Conservation (phyloP, 2,113 vertebrate genomes). For the Daboia siamensis region DNA sequence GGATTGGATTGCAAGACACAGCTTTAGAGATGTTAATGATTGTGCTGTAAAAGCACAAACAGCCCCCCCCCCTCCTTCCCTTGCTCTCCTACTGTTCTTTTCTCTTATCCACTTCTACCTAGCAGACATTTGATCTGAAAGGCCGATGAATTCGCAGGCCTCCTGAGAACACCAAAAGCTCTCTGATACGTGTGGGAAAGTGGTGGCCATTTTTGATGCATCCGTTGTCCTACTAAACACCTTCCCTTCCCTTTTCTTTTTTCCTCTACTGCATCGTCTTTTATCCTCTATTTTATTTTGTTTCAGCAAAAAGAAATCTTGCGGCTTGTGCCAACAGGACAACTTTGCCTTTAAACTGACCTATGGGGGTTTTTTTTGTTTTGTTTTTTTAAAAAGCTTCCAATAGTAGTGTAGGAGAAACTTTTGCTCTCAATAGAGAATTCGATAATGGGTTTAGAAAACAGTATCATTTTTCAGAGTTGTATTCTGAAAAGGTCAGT, state of each 20-base stretch:
- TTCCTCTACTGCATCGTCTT: conserved; percentile 55
- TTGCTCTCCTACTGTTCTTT: conserved; percentile 20
- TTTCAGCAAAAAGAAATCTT: conserved; percentile 62
- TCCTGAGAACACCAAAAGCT: conserved; percentile 67
- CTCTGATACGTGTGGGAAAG: conserved; percentile 85
- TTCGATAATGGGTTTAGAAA: conserved; percentile 34
- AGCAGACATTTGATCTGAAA: conserved; percentile 81
- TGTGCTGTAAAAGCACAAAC: conserved; percentile 28
- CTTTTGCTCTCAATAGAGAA: conserved; percentile 13
- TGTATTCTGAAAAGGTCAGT: background rate
- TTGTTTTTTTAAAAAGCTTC: background rate
- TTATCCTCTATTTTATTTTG: conserved; percentile 71
- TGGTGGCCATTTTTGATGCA: conserved; percentile 64
- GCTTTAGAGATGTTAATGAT: conserved; percentile 59
- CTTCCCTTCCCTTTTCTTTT: conserved; percentile 28
- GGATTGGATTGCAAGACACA: conserved; percentile 79
- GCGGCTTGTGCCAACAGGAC: conserved; percentile 8
- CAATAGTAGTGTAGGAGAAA: conserved; percentile 18
- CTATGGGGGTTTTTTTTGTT: background rate
- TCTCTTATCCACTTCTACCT: conserved; percentile 75
- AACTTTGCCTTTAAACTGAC: conserved; percentile 9
- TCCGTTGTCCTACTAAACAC: conserved; percentile 69
- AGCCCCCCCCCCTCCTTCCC: background rate
- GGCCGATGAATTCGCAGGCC: conserved; percentile 70
- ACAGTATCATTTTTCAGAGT: conserved; percentile 36